Percentiles rank a stretch among this genome's conserved stretches.
Evolutionary conservation across 2,888 invertebrate species (phyloP).

Genomic region (Argyresthia goedartella): DNA sequence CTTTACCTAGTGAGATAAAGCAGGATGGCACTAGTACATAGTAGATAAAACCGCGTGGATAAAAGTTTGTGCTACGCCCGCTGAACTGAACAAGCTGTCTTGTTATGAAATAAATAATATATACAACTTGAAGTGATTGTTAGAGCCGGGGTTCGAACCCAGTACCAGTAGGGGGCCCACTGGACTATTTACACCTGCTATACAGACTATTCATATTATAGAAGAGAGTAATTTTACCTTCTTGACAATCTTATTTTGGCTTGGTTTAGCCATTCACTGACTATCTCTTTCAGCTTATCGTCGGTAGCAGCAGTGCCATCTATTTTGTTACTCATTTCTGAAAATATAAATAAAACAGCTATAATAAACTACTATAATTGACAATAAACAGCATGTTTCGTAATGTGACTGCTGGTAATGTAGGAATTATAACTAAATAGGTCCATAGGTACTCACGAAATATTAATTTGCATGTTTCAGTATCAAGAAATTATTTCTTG

Average conservation of each 20-base stretch:
- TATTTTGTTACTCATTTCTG: background rate
- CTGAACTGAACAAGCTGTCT: background rate
- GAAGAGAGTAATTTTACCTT: conserved; percentile 6
- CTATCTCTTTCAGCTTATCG: conserved; percentile 4
- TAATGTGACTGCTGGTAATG: background rate
- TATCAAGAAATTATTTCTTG: conserved; percentile 1
- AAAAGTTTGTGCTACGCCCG: too few species aligned
- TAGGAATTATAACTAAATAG: background rate
- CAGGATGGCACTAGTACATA: too few species aligned
- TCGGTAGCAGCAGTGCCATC: conserved; percentile 1
- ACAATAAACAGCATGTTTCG: background rate
- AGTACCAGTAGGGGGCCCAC: background rate
- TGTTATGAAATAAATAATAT: background rate
- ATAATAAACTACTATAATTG: background rate
- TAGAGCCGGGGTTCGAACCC: conserved; percentile 1
- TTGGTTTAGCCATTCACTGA: conserved; percentile 7
- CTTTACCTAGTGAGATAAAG: too few species aligned
- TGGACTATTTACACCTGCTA: background rate
- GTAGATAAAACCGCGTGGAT: too few species aligned
- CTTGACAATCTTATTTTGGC: conserved; percentile 5
- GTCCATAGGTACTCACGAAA: conserved; percentile 1
- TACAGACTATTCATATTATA: background rate
- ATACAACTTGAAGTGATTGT: background rate
- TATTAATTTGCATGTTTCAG: conserved; percentile 2
- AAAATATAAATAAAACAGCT: background rate